Percentiles rank a stretch among this genome's conserved stretches.
Conservation (phyloP, 2,113 vertebrate genomes). For the Zosterops borbonicus region DNA sequence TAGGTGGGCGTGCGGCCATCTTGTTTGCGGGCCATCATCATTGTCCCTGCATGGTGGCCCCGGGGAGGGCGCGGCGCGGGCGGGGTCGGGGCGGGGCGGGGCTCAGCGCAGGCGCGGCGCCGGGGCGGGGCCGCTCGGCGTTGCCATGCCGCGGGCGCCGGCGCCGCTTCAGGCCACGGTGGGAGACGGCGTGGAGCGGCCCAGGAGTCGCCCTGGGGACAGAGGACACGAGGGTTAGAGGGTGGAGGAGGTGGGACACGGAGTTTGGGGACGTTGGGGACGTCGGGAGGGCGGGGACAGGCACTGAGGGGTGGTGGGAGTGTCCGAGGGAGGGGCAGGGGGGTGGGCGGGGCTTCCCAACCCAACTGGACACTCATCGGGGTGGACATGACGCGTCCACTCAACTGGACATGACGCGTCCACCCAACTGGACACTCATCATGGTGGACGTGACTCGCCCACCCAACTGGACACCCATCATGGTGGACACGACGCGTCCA, state of each 20-base stretch:
- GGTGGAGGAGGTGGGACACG: no score
- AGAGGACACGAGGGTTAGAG: not conserved
- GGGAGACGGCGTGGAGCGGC: not conserved
- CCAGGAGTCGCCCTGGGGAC: not conserved
- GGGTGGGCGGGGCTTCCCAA: not conserved
- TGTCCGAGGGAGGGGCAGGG: no score
- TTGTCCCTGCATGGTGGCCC: slow-evolving; percentile 86
- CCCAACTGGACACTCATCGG: no score
- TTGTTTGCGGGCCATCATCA: slow-evolving; percentile 99
- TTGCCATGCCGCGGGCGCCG: not conserved
- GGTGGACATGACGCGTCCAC: not conserved
- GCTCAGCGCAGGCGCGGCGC: not conserved
- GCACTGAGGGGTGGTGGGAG: no score
- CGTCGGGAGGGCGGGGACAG: no score
- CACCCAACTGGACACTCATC: no score
- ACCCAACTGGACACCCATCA: no score
- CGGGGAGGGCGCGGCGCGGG: slow-evolving; percentile 15
- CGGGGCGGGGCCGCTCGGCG: no score
- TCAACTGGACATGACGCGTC: not conserved
- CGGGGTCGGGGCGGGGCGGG: not conserved
- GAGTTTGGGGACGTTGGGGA: no score
- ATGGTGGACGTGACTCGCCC: no score
- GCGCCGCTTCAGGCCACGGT: not conserved
- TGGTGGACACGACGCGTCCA: not conserved
- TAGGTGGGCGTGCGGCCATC: slow-evolving; percentile 93